Evolutionary conservation across 1,140 invertebrate genomes (phyloP), one percentile per base, ranked within the genome.

Genomic region (Cataglyphis hispanica): DNA sequence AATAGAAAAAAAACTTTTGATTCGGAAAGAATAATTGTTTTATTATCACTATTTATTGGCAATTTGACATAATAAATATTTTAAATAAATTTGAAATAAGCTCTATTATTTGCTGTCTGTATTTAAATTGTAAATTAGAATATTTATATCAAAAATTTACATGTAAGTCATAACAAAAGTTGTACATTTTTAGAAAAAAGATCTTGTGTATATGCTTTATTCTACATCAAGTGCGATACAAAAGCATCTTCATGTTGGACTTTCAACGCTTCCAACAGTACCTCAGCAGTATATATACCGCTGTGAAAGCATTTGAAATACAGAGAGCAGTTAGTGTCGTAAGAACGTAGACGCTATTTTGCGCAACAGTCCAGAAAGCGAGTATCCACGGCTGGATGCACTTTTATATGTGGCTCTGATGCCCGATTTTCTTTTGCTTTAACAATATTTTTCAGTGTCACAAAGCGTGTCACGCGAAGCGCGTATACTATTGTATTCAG

Each of bases 231-330:
- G 10, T 53, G 22, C 56, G 31, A 11, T 19, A 43, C 19, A 37
- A 58, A 70, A 70, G 31, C 27, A 69, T 72, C 78, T 81, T 60
- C 7, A 60, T 60, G 43, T 72, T 3, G 5, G 22, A 69, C 34
- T 81, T 63, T 80, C 8, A 69, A 58, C 77, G 34, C 19, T 80
- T 72, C 25, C 27, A 83, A 81, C 66, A 72, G 43, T 81, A 72
- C 5, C 31, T 80, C 63, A 81, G 43, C 78, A 60, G 37, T 81
- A 72, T 81, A 74, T 60, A 74, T 10, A 74, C 13, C 22, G 16
- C 25, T n/a, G 25, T 72, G 53, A 74, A 83, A 83, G 37, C 78
- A 83, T 61, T 83, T 83, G 67, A 83, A 74, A 83, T 74, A 83
- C 53, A 83, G 56, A 61, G 7, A 72, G 40, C 37, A 72, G 53